Evolutionary conservation across 2,888 invertebrate species (phyloP).

Genomic region (Lasioglossum zephyrum): DNA sequence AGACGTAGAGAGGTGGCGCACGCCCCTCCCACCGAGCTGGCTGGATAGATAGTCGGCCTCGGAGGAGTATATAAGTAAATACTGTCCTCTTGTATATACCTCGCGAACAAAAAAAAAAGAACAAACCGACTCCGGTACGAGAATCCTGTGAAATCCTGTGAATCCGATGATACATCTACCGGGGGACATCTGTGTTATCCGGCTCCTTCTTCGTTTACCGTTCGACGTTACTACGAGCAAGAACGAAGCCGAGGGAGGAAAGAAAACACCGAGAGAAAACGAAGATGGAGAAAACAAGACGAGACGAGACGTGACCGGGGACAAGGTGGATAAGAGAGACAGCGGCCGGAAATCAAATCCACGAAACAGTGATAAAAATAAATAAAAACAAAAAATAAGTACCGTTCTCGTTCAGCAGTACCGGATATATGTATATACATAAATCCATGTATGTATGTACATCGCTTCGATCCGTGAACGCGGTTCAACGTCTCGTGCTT

Average conservation of each 20-base stretch:
- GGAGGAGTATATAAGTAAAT: background rate
- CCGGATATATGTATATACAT: background rate
- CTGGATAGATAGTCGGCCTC: background rate
- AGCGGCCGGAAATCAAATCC: background rate
- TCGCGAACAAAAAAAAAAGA: slow-evolving; percentile 26
- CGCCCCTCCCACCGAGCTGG: background rate
- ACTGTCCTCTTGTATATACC: slow-evolving; percentile 56
- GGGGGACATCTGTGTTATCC: background rate
- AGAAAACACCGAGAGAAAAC: background rate
- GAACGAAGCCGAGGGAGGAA: slow-evolving; percentile 16
- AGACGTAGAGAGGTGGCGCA: background rate
- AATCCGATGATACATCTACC: slow-evolving; percentile 25
- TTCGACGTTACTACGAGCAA: slow-evolving; percentile 40
- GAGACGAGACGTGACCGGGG: background rate
- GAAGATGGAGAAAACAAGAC: background rate
- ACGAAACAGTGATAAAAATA: background rate
- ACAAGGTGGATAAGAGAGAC: background rate
- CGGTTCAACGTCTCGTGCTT: slow-evolving; percentile 37
- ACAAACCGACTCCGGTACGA: slow-evolving; percentile 43
- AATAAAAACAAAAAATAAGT: background rate
- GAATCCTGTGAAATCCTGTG: slow-evolving; percentile 31
- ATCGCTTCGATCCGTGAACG: background rate
- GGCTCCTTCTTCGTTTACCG: slow-evolving; percentile 16
- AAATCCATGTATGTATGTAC: background rate
- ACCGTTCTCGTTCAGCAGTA: slow-evolving; percentile 27